Conservation (phyloP, 1,140 invertebrate genomes). For the Leptinotarsa lineolata region DNA sequence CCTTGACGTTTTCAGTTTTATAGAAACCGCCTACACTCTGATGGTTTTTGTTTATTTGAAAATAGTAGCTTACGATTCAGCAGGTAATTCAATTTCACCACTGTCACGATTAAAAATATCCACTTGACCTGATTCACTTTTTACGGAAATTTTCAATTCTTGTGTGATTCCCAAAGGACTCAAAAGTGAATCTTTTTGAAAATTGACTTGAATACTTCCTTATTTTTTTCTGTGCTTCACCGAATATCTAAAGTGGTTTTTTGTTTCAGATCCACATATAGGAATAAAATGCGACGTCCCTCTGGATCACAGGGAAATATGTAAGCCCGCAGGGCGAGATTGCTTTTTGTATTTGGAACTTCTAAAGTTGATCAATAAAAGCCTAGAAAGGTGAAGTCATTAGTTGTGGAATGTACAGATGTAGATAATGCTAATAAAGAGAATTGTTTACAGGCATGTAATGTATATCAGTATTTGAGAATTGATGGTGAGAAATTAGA, state of each 20-base stretch:
- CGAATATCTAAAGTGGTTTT: constrained; percentile 29
- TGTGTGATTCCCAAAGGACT: no score
- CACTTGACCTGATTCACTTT: no score
- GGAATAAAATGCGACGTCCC: constrained; percentile 68
- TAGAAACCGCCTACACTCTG: constrained; percentile 69
- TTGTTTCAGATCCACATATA: constrained; percentile 66
- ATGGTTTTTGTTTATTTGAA: constrained; percentile 70
- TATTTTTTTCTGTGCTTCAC: no score
- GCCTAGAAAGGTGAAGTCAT: neutral
- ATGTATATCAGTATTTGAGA: no score
- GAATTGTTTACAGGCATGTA: no score
- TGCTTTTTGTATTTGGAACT: constrained; percentile 71
- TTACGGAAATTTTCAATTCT: no score
- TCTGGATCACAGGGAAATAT: constrained; percentile 72
- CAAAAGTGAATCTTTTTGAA: no score
- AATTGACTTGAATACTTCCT: no score
- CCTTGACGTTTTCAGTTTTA: constrained; percentile 66
- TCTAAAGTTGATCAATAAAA: constrained; percentile 59
- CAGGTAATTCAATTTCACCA: constrained; percentile 57
- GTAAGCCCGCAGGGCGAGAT: constrained; percentile 68
- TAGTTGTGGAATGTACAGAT: neutral
- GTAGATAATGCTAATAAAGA: neutral
- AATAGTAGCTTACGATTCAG: constrained; percentile 70
- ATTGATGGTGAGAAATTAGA: no score
- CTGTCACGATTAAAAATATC: neutral